phyloP scores from a whole-genome alignment of 1,140 invertebrate species.

The Mizuhopecten yessoensis region DNA sequence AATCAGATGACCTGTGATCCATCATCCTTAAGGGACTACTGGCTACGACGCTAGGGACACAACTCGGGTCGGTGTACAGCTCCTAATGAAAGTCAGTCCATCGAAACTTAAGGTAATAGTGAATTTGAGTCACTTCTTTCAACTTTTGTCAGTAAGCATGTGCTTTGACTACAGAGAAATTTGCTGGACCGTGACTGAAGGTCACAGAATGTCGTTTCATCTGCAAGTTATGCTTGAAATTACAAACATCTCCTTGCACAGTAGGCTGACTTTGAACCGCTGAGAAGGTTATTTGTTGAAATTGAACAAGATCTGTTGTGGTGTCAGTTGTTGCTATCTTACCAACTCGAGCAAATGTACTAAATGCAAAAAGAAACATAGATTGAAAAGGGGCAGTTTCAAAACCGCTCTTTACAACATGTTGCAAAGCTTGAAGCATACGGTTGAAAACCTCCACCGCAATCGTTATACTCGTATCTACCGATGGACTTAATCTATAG shows the following conservation, averaged over 20 bases:
- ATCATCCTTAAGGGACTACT: no score
- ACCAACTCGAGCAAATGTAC: slow-evolving; percentile 44
- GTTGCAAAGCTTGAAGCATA: not conserved
- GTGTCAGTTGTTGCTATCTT: not conserved
- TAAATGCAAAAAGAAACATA: slow-evolving; percentile 11
- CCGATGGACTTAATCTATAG: not conserved
- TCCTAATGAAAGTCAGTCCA: no score
- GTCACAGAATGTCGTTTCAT: not conserved
- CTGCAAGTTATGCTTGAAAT: slow-evolving; percentile 27
- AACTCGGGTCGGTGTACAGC: no score
- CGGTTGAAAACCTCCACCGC: not conserved
- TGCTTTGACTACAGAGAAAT: no score
- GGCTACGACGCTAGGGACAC: no score
- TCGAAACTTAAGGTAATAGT: no score
- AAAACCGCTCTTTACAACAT: not conserved
- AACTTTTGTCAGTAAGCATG: no score
- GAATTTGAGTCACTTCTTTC: no score
- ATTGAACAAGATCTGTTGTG: not conserved
- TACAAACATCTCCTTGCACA: not conserved
- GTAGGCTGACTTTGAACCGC: no score
- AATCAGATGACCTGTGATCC: no score
- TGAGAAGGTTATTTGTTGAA: not conserved
- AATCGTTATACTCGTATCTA: slow-evolving; percentile 26
- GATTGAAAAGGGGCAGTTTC: not conserved
- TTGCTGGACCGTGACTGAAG: not conserved